Base-by-base conservation (phyloP, 2,797 vertebrate species). In the Aphelocoma californica region DNA sequence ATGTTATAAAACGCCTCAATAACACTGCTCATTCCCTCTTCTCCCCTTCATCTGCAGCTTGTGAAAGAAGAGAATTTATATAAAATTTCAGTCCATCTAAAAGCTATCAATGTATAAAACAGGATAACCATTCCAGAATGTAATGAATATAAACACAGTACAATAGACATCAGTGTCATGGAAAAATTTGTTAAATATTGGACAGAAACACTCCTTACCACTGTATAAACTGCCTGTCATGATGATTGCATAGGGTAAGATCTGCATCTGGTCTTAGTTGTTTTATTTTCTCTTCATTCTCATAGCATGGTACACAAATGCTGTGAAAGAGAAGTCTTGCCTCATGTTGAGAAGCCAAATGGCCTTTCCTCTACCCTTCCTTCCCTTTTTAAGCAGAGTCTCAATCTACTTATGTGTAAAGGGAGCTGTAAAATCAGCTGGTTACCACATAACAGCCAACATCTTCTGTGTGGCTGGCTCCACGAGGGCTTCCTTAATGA, bases 131-230 rank as follows among this genome's bases (percentile, higher is more conserved):
- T 97, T 96, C 82, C 77, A 93, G 82, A 96, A 89, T 66, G 79
- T 69, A 95, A 94, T 93, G 95, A 96, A 96, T 95, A 95, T 51
- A 94, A 97, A 91, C 90, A 94, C 84, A 85, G 90, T 95, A 94
- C 92, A 93, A 89, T 65, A 95, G 86, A 74, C 51, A 70, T 93
- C 85, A 94, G 62, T 91, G 86, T 95, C 86, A 66, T 77, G 88
- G 84, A 97, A 97, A 96, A 54, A 95, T 94, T 95, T 95, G 90
- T 75, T 90, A 79, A 82, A 93, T 95, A 97, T 89, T 81, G 81
- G 87, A 96, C 95, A 94, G 72, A 96, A 97, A 95, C 81, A 92
- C 93, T 97, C 54, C 62, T 92, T 96, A 95, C 62, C 83, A 82
- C 67, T 95, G 62, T 83, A 96, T 92, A 96, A 84, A 92, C 53